phyloP scores from a whole-genome alignment of 2,888 invertebrate genomes.

The Xylota segnis region DNA sequence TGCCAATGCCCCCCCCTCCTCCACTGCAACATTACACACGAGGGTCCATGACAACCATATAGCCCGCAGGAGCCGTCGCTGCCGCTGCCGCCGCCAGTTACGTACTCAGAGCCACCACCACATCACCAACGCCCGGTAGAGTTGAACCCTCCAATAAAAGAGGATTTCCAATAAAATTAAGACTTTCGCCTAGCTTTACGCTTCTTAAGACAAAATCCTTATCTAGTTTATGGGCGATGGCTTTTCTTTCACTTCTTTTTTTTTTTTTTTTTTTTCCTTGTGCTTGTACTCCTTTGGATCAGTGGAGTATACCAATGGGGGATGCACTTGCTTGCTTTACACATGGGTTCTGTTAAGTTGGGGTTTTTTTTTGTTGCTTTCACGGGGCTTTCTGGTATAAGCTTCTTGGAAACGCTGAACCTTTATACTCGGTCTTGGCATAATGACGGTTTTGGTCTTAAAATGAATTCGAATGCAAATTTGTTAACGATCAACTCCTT shows the following conservation, averaged over 20 bases:
- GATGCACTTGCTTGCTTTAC: conserved; percentile 60
- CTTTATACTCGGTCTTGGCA: too few species aligned
- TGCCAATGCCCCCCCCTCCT: too few species aligned
- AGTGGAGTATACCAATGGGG: conserved; percentile 29
- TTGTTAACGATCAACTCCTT: too few species aligned
- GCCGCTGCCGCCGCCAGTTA: conserved; percentile 10
- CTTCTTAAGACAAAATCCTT: conserved; percentile 73
- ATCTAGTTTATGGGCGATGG: conserved; percentile 71
- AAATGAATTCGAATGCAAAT: too few species aligned
- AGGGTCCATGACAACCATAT: conserved; percentile 17
- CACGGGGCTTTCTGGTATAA: too few species aligned
- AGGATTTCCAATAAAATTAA: conserved; percentile 76
- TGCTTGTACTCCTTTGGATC: conserved; percentile 22
- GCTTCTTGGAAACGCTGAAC: too few species aligned
- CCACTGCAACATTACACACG: too few species aligned
- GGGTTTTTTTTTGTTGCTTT: too few species aligned
- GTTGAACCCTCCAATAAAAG: conserved; percentile 74
- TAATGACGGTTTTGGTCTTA: too few species aligned
- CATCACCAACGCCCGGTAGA: conserved; percentile 53
- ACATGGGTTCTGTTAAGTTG: neutral
- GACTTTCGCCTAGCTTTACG: conserved; percentile 74
- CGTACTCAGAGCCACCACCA: conserved; percentile 28
- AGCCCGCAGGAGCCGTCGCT: conserved; percentile 20
- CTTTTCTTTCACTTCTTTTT: conserved; percentile 8
- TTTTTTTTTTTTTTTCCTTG: conserved; percentile 1